Evolutionary conservation across 2,888 invertebrate species (phyloP), one percentile per base, ranked within the genome.

Genomic region (Sycophila texana): DNA sequence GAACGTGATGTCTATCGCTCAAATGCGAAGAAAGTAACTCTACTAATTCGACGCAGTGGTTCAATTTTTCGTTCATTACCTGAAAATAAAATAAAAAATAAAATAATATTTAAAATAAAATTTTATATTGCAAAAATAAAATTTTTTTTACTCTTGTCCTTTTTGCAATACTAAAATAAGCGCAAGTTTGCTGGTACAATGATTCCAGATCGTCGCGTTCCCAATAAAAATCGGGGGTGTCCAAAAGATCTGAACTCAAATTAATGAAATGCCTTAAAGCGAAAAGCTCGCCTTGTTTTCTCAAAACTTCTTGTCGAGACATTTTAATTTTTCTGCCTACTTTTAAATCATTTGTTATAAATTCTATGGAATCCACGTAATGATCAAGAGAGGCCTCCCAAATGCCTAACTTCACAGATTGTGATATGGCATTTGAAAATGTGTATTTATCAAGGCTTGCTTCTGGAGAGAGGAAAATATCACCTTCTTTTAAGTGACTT

Each of bases 181-280:
- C 93, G 82, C 95, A 95, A 0, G 96, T 95, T 87, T 95, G 94
- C 79, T 94, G 93, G 91, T 98, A 99, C 7, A 99, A 92, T 0
- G 91, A 91, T 91, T 99, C 99, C 49, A 99, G 91, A 74, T 96
- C 93, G 85, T 98, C 97, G 74, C 97, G 94, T 87, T 99, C 99
- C 99, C 99, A 99, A 91, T 99, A 99, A 91, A 98, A 98, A 91
- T 99, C 99, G 0, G 99, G 98, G 0, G 97, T 97, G 90, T 98
- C 98, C 83, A 99, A 91, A 61, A 99, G 92, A 90, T 99, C 98
- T 0, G 98, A 98, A 84, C 97, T 97, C 83, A 99, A 92, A 91
- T 98, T 99, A 74, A 99, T 95, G 22, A 95, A 93, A 91, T 98
- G 98, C 4, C 98, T 93, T 49, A 98, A 91, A 0, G 96, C 95